Base-by-base conservation (phyloP, 2,797 vertebrate species). In the Pseudopleuronectes americanus region DNA sequence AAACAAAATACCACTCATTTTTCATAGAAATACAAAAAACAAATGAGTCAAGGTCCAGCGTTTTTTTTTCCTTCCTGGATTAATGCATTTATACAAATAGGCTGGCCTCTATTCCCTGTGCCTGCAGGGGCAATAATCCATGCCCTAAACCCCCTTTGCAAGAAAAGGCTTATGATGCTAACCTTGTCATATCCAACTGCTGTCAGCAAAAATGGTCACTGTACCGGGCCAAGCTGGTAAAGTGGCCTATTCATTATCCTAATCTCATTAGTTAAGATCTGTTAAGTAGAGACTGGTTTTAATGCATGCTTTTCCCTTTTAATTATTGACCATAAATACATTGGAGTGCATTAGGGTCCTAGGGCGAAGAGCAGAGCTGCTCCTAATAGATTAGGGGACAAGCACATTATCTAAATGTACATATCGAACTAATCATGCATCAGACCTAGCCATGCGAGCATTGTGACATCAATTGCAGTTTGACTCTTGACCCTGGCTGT, bases 191-290 rank as follows among this genome's bases (percentile, higher is more conserved):
- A 95, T 94, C 93, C 89, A 92, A 89, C 88, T 82, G 90, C 85
- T 90, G 92, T 94, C 90, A 93, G 93, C 93, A 56, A 90, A 90
- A 93, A 91, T 80, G 66, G 62, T 82, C 87, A 66, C 83, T 89
- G 89, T 87, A 86, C 84, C 9, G 79, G 79, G 84, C 83, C 89
- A 87, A 85, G 71, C 85, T 69, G 79, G 83, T 90, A 91, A 93
- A 94, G 92, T 93, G 93, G 89, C 86, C 92, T 92, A 94, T 95
- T 95, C 94, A 94, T 95, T 94, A 94, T 90, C 74, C 90, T 95
- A 95, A 95, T 95, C 94, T 94, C 90, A 94, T 95, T 95, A 95
- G 94, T 92, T 93, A 92, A 95, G 94, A 95, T 94, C 94, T 95
- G 94, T 94, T 94, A 95, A 95, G 94, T 93, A 95, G 92, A 91